These are phyloP conservation scores for Melinaea menophilus DNA, from an alignment of 2,888 invertebrate genomes.

Conservation along the genomic window DNA sequence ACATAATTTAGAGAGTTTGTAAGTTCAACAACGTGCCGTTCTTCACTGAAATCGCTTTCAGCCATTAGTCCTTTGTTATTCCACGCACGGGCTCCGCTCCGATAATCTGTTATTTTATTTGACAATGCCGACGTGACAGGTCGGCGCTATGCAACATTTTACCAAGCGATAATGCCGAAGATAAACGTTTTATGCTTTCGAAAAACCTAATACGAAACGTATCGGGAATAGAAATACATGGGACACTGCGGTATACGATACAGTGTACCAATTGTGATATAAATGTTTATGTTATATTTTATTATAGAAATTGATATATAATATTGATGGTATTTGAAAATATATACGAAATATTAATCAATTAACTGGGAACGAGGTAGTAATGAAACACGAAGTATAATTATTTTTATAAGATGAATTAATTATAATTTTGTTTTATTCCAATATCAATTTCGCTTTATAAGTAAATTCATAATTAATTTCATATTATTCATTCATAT, in stretches of 20 bases:
- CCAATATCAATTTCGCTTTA: no score
- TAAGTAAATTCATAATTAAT: no score
- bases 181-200: slow-evolving; percentile 31
- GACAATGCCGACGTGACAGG: slow-evolving; percentile 49
- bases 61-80: slow-evolving; percentile 49
- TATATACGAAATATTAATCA: no score
- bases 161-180: slow-evolving; percentile 36
- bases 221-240: slow-evolving; percentile 17
- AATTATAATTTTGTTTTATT: no score
- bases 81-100: slow-evolving; percentile 46
- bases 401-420: no score
- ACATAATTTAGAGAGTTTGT: slow-evolving; percentile 47
- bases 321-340: no score
- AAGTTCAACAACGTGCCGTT: slow-evolving; percentile 44
- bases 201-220: slow-evolving; percentile 22
- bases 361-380: no score
- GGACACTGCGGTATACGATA: neutral
- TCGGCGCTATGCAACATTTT: slow-evolving; percentile 48
- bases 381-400: no score
- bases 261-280: neutral
- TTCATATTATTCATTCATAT: no score
- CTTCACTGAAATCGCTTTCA: slow-evolving; percentile 45
- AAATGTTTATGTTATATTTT: neutral
- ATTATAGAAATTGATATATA: no score
- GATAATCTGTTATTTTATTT: slow-evolving; percentile 64